These are phyloP conservation scores for Itoplectis maculator DNA, from an alignment of 2,888 invertebrate species.

Conservation along the genomic window DNA sequence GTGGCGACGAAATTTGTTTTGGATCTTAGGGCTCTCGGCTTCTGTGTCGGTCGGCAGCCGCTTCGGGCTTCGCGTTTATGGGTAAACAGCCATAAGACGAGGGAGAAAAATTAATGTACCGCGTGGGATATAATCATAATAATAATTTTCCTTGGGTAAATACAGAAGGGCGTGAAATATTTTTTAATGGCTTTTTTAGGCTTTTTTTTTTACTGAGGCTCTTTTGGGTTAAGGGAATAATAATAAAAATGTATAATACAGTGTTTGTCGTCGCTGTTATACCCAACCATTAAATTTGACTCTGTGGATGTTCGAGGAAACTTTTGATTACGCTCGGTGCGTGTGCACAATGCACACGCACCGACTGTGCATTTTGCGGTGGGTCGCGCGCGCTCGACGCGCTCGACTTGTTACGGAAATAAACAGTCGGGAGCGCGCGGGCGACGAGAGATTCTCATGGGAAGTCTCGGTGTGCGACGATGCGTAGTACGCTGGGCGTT, in stretches of 20 bases:
- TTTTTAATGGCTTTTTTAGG: constrained; percentile 6
- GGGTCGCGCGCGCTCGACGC: constrained; percentile 5
- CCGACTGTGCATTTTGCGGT: neutral
- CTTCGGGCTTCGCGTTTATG: neutral
- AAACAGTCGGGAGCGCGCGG: constrained; percentile 46
- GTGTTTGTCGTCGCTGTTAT: constrained; percentile 31
- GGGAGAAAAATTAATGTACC: neutral
- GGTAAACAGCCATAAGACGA: constrained; percentile 8
- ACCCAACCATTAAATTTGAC: constrained; percentile 13
- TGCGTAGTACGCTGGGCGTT: no score
- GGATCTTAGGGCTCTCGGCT: neutral
- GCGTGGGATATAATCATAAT: neutral
- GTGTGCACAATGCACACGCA: neutral
- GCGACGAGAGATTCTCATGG: constrained; percentile 50
- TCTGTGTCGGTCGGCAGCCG: neutral
- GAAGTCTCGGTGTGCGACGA: no score
- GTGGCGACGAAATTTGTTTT: neutral
- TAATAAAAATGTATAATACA: no score
- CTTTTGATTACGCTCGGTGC: constrained; percentile 26
- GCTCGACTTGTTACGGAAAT: constrained; percentile 56
- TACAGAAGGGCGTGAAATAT: constrained; percentile 21
- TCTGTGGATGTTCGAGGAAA: constrained; percentile 37
- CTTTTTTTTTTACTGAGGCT: neutral
- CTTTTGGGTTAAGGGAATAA: neutral
- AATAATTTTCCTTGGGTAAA: constrained; percentile 24